Percentiles rank a stretch among this genome's conserved stretches.
Conservation (phyloP, 92 coral and sea anemone genomes). For the Paramuricea clavata region DNA sequence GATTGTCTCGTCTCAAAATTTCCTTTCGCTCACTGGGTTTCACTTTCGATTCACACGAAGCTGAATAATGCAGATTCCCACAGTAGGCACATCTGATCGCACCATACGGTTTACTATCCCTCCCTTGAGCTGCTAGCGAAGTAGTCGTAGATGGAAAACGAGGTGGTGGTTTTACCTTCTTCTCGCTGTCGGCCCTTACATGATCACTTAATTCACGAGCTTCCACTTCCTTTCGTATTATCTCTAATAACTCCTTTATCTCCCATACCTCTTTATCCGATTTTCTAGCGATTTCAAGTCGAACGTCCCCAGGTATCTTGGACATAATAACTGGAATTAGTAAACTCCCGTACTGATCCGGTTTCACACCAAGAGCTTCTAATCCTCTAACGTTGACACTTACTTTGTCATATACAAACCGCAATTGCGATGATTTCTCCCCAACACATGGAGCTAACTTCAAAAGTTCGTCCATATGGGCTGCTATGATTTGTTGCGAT, state of each 20-base stretch:
- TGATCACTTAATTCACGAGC: slow-evolving; percentile 19
- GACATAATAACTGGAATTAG: slow-evolving; percentile 31
- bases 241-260: neutral
- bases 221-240: slow-evolving; percentile 14
- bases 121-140: neutral
- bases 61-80: neutral
- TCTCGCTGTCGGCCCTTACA: neutral
- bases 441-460: slow-evolving; percentile 5
- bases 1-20: neutral
- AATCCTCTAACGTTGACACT: slow-evolving; percentile 22
- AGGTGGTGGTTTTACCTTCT: neutral
- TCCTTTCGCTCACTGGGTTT: neutral
- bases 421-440: neutral
- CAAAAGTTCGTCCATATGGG: slow-evolving; percentile 30
- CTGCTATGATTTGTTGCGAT: slow-evolving; percentile 9
- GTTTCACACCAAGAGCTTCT: neutral
- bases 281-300: slow-evolving; percentile 3
- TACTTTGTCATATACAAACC: slow-evolving; percentile 11
- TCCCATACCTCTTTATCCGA: slow-evolving; percentile 10
- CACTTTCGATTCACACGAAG: neutral
- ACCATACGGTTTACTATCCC: neutral
- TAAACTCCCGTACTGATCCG: slow-evolving; percentile 9
- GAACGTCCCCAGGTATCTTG: neutral
- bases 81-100: neutral
- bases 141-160: too few species aligned